Base-by-base conservation (phyloP, 2,113 vertebrate species). In the Meleagris gallopavo region DNA sequence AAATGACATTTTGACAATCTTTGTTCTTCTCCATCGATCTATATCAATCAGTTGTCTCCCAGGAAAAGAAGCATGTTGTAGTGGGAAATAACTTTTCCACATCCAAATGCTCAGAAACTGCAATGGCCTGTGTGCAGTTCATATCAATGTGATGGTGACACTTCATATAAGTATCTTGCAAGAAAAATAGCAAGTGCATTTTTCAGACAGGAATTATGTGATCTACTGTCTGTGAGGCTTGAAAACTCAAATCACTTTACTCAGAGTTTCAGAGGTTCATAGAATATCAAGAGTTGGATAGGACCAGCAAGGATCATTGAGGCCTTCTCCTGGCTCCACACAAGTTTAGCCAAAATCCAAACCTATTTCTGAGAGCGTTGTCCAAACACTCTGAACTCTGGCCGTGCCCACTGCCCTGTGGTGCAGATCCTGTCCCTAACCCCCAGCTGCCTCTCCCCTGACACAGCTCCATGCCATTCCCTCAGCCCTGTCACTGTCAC, bases 101-200 rank as follows among this genome's bases (percentile, higher is more conserved):
- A 52, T n/a, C 14, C 54, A 32, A 73, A n/a, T 0, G 0, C 45
- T 61, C 21, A 0, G 0, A 19, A 46, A 13, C 48, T 75, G 67
- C 34, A 55, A 65, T 2, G 8, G 34, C 32, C 62, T 72, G 69
- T 77, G 58, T 27, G 34, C 22, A 30, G 13, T 66, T 73, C 54
- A 10, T 0, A 0, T 11, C 29, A 6, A 4, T 25, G 38, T 32
- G 41, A 15, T 41, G 46, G 83, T 50, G 72, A 30, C n/a, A 40
- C 30, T 17, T 20, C 72, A 27, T 21, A 25, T 25, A 27, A 83
- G 41, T 19, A n/a, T 8, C 52, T 64, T 13, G 38, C 75, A 64
- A 45, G 22, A 73, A 69, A 70, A 73, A n/a, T 1, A 46, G 2
- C 18, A n/a, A 61, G 32, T 57, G 11, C 10, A 7, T 11, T 86